Evolutionary conservation across 2,113 vertebrate species (phyloP), one percentile per base, ranked within the genome.

Genomic region (Mugil cephalus): DNA sequence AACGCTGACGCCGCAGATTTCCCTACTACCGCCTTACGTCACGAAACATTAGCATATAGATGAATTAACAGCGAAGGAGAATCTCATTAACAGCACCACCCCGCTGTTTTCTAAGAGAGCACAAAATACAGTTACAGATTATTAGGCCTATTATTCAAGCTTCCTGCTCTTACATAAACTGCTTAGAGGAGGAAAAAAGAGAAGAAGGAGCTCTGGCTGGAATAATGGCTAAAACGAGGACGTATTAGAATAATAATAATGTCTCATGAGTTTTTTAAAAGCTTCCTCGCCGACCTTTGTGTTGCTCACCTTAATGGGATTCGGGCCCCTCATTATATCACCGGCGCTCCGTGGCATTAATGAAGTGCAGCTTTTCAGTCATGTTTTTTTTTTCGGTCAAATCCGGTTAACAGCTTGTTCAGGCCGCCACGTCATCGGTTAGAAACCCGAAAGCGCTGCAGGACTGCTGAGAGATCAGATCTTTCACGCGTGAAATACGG

Each of bases 1-100:
- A 30, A 12, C 14, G 90, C 89, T 91, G 86, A 91, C 64, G 24
- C 64, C 17, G 87, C 91, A 82, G 10, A 64, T 75, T 42, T 13
- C 11, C 24, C 63, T 42, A 64, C 83, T 69, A 52, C 21, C 0
- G 58, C 72, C 48, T 40, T n/a, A 74, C 80, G 69, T 91, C 87
- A 88, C 43, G 10, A 21, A 46, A 34, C 82, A 83, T 88, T 77
- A 78, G 40, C 83, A 87, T 84, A 68, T 63, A 79, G 51, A 83
- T 83, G 76, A 85, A 89, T 82, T 86, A 85, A 65, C 69, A 13
- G 53, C 1, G 30, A 54, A 1, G 53, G 21, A 38, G 67, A 65
- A 77, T 86, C 69, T 79, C 68, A 67, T 87, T 75, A 84, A 50
- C 35, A 39, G 3, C 15, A 8, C 35, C 47, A 15, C 38, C 24